Percentiles rank a stretch among this genome's conserved stretches.
phyloP scores from a whole-genome alignment of 2,888 invertebrate species.

The Lithophane ornitopus region DNA sequence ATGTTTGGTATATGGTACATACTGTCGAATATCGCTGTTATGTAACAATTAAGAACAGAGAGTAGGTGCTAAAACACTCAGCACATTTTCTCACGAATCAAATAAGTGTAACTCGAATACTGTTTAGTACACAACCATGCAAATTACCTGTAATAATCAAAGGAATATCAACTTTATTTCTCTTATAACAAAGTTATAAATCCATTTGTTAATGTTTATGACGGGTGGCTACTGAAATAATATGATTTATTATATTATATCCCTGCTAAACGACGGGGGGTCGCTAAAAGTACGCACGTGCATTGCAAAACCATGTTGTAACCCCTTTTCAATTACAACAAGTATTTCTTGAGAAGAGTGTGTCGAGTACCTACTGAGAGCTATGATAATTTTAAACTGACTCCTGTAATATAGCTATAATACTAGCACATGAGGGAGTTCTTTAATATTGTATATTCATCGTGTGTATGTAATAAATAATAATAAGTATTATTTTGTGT shows the following conservation, averaged over 20 bases:
- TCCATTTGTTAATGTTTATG: neutral
- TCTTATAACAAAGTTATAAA: neutral
- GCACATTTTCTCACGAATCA: constrained; percentile 24
- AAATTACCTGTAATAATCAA: neutral
- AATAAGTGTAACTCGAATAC: constrained; percentile 21
- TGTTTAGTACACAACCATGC: neutral
- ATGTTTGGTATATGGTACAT: neutral
- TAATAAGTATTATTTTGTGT: too few species aligned
- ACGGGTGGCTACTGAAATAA: constrained; percentile 14
- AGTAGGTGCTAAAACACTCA: too few species aligned
- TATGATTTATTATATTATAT: constrained; percentile 25
- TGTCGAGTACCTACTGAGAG: too few species aligned
- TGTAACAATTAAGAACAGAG: neutral
- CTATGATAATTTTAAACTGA: neutral
- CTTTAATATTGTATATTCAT: neutral
- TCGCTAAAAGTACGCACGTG: constrained; percentile 30
- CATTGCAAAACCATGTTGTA: neutral
- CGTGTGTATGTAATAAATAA: too few species aligned
- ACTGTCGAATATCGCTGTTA: neutral
- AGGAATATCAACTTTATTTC: neutral
- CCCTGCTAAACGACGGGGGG: constrained; percentile 2
- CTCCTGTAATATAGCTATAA: neutral
- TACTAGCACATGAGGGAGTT: neutral
- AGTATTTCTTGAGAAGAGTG: neutral
- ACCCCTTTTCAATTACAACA: constrained; percentile 8